Conservation (phyloP, 2,797 vertebrate genomes). For the Lophius americanus region DNA sequence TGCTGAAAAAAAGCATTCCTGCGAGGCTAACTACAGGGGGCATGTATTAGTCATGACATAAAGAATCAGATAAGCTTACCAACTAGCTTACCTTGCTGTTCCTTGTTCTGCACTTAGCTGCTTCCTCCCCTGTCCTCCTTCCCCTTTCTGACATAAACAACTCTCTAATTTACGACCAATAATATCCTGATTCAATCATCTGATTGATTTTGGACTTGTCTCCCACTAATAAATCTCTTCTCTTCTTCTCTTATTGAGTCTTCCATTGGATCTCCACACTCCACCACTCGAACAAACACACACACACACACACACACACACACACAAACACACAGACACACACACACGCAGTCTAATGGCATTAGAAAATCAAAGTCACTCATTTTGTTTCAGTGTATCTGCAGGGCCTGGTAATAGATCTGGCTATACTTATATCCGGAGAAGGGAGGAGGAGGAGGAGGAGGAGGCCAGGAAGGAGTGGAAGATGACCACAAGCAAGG, state of each 20-base stretch:
- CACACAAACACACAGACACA: conserved; percentile 28
- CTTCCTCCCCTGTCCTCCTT: conserved; percentile 57
- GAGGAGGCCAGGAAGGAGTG: conserved; percentile 19
- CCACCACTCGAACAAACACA: conserved; percentile 38
- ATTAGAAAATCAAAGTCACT: conserved; percentile 98
- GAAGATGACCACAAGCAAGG: conserved; percentile 21
- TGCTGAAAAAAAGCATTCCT: conserved; percentile 52
- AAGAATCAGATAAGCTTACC: conserved; percentile 72
- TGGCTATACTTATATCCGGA: conserved; percentile 68
- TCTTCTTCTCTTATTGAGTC: conserved; percentile 94
- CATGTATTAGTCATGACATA: conserved; percentile 64
- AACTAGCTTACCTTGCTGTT: conserved; percentile 71
- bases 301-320: conserved; percentile 15
- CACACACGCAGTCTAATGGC: conserved; percentile 83
- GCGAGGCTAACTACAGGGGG: conserved; percentile 43
- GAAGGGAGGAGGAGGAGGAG: conserved; percentile 27
- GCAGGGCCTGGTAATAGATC: conserved; percentile 83
- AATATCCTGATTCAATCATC: conserved; percentile 88
- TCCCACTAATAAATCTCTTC: conserved; percentile 85
- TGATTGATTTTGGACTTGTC: conserved; percentile 86
- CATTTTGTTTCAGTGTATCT: conserved; percentile 81
- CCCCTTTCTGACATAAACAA: conserved; percentile 78
- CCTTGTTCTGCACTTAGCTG: conserved; percentile 61
- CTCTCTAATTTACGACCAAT: conserved; percentile 83
- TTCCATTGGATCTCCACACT: conserved; percentile 83